Percentiles rank a stretch among this genome's conserved stretches.
phyloP scores from a whole-genome alignment of 2,113 vertebrate genomes.

The Pluvianellus socialis region DNA sequence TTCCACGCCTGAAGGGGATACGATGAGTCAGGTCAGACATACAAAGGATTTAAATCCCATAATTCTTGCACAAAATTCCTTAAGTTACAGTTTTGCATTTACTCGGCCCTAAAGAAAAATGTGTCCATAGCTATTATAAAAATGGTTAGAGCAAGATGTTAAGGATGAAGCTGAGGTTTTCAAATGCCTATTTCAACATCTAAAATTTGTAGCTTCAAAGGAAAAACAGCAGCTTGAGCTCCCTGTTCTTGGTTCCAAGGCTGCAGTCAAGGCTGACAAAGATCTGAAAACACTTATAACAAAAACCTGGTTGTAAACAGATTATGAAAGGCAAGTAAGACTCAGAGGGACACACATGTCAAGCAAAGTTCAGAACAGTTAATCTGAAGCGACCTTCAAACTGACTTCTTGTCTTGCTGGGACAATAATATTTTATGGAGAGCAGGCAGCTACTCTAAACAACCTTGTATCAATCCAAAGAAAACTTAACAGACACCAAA shows the following conservation, averaged over 20 bases:
- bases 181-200: background rate
- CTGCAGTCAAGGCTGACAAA: background rate
- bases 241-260: background rate
- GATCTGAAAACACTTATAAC: background rate
- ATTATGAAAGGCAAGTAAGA: background rate
- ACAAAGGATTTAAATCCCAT: background rate
- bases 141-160: background rate
- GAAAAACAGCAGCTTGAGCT: background rate
- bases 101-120: background rate
- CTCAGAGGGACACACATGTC: background rate
- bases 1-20: background rate
- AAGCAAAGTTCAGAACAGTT: background rate
- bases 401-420: background rate
- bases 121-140: background rate
- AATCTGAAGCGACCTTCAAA: slow-evolving; percentile 3
- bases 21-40: background rate
- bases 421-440: background rate
- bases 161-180: background rate
- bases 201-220: background rate
- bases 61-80: background rate
- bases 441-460: background rate
- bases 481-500: background rate
- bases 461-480: background rate
- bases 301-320: background rate
- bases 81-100: background rate